Base-by-base conservation (phyloP, 2,797 vertebrate species). In the Natrix natrix region DNA sequence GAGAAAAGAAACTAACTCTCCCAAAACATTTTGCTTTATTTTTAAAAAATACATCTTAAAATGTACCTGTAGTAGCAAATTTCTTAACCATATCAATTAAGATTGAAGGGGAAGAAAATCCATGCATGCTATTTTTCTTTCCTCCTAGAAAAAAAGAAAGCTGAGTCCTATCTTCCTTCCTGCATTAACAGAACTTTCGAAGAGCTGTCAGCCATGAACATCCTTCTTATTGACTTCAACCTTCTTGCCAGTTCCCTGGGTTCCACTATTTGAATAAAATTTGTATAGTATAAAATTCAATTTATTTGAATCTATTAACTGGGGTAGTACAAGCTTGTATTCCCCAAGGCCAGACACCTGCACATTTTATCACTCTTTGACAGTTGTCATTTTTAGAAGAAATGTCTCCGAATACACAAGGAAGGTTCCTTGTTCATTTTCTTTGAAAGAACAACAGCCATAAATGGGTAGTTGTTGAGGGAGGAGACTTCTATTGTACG, bases 301-400 rank as follows among this genome's bases (percentile, higher is more conserved):
- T 91, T 94, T 20, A 5, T 92, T 96, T 96, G 90, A 93, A 91
- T 90, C 92, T 94, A 48, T 93, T 95, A 92, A 95, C 94, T 95
- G 92, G 94, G 69, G 86, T 61, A 88, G 24, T 94, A 89, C 54
- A 91, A 55, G 69, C 78, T 90, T 54, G 32, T 74, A 94, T 91
- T 96, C 86, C 91, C 88, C 86, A 92, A 94, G 93, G 94, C 88
- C 96, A 95, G 52, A 52, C 91, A 59, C 59, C 5, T 83, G 90
- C 60, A 43, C 28, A 11, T 92, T 96, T 96, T 93, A 93, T 95
- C 93, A 90, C 48, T 88, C 14, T 93, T 61, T 54, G 88, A 96
- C 93, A 66, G 57, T 92, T 69, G 94, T 60, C 28, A 52, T 88
- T 95, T 90, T 96, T 92, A 95, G 61, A 43, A 96, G 91, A 89